Conservation (phyloP, 2,797 vertebrate genomes). For the Enteromius viviparus region DNA sequence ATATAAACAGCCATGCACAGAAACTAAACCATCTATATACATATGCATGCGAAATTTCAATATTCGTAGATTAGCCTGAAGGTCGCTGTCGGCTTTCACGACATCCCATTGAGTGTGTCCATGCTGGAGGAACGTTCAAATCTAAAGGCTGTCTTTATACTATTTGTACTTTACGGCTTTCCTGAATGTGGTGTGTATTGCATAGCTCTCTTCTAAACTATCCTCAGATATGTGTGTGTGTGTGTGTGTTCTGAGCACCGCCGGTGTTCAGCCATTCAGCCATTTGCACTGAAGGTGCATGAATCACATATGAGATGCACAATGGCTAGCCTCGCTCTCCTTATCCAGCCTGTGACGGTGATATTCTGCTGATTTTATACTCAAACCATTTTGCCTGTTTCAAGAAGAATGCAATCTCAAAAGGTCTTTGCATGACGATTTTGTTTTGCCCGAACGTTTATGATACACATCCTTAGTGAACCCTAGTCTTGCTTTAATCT, state of each 20-base stretch:
- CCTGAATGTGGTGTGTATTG: slow-evolving; percentile 35
- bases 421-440: slow-evolving; percentile 42
- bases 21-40: slow-evolving; percentile 44
- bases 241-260: slow-evolving; percentile 10
- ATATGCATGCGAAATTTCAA: slow-evolving; percentile 51
- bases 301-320: slow-evolving; percentile 50
- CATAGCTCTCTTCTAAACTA: slow-evolving; percentile 34
- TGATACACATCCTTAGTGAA: slow-evolving; percentile 2
- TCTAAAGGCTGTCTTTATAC: slow-evolving; percentile 36
- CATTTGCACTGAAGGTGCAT: slow-evolving; percentile 52
- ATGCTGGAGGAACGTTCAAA: slow-evolving; percentile 22
- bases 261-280: slow-evolving; percentile 16
- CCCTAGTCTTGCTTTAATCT: slow-evolving; percentile 55
- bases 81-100: slow-evolving; percentile 9
- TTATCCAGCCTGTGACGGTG: slow-evolving; percentile 30
- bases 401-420: slow-evolving; percentile 26
- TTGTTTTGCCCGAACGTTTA: slow-evolving; percentile 11
- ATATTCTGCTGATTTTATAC: slow-evolving; percentile 39
- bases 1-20: slow-evolving; percentile 46
- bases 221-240: not conserved
- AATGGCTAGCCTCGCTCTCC: slow-evolving; percentile 32
- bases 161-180: slow-evolving; percentile 18
- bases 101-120: slow-evolving; percentile 33
- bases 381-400: slow-evolving; percentile 33
- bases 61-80: slow-evolving; percentile 35